Evolutionary conservation across 2,888 invertebrate species (phyloP), one percentile per base, ranked within the genome.

Genomic region (Cerastis leucographa): DNA sequence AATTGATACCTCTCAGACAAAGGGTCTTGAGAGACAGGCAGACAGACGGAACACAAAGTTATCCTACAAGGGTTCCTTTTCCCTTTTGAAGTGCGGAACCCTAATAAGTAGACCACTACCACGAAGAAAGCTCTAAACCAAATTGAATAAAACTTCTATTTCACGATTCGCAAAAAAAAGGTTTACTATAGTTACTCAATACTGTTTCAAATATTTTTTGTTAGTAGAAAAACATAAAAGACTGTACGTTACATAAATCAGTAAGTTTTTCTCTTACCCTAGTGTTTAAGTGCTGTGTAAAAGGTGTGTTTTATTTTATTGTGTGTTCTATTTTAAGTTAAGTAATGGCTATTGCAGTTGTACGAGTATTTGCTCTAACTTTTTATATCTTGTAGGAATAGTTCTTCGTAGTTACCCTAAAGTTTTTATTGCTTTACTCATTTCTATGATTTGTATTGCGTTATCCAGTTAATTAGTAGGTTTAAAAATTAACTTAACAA

Each of bases 241-340:
- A 73, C 22, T 8, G 46, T 71, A 29, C 19, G 8, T 35, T 1
- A 35, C 22, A 61, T 72, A 51, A 66, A 66, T 71, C 56, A 40
- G n/a, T 12, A 9, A 44, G 17, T 46, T 62, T 78, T 56, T 71
- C 64, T 71, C 22, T 5, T 19, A 65, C 29, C 11, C 54, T n/a
- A 2, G 59, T 61, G 46, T 68, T 51, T 25, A 71, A 71, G 71
- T 71, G 78, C 64, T 49, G 12, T 46, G 17, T 61, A 12, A 51
- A 49, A 61, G 59, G 64, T 70, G 12, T 64, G 9, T 56, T 78
- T 51, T 56, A 65, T 40, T 78, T 65, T 78, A 65, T 49, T 65
- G 64, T 64, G 17, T 42, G 19, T 49, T 56, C 5, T 25, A 64
- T 78, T 64, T 71, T 56, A 64, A 54, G 40, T 29, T 25, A 62